These are phyloP conservation scores for Stigmatopora nigra DNA, from an alignment of 2,113 vertebrate species.

Conservation along the genomic window DNA sequence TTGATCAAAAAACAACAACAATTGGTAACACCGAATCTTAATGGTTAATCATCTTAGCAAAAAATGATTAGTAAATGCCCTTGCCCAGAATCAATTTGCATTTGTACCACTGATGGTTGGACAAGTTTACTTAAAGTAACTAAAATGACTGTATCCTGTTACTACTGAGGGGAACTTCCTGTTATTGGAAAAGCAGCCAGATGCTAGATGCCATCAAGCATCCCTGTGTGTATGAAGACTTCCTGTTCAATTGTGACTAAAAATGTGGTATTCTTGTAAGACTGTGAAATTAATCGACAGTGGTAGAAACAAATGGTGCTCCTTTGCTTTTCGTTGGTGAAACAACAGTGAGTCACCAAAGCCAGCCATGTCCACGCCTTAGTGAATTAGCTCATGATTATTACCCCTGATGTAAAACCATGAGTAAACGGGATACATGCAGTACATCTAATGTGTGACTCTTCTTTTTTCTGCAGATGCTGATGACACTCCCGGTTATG, in stretches of 20 bases:
- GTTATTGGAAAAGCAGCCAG: constrained; percentile 42
- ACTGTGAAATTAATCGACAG: constrained; percentile 5
- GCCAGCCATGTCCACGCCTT: neutral
- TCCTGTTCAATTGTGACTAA: constrained; percentile 26
- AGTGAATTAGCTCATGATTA: constrained; percentile 27
- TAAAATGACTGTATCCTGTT: constrained; percentile 40
- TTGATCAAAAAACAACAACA: neutral
- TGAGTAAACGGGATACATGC: constrained; percentile 5
- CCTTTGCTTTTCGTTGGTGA: neutral
- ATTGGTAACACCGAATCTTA: neutral
- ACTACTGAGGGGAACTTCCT: constrained; percentile 49
- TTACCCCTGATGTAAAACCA: constrained; percentile 14
- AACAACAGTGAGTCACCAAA: constrained; percentile 30
- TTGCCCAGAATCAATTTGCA: neutral
- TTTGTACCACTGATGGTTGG: neutral
- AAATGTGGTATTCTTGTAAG: constrained; percentile 1
- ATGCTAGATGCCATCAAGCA: constrained; percentile 21
- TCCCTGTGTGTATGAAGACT: constrained; percentile 20
- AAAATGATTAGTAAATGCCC: neutral
- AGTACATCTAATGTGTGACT: constrained; percentile 12
- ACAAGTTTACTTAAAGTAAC: constrained; percentile 9
- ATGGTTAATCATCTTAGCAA: neutral
- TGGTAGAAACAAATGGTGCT: neutral
- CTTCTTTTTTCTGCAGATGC: constrained; percentile 39
- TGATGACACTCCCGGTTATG: constrained; percentile 44